A percentile compares a stretch with the other conserved stretches of the same genome.
These are phyloP conservation scores for Tortrix viridana DNA, from an alignment of 2,888 invertebrate species.

Conservation along the genomic window DNA sequence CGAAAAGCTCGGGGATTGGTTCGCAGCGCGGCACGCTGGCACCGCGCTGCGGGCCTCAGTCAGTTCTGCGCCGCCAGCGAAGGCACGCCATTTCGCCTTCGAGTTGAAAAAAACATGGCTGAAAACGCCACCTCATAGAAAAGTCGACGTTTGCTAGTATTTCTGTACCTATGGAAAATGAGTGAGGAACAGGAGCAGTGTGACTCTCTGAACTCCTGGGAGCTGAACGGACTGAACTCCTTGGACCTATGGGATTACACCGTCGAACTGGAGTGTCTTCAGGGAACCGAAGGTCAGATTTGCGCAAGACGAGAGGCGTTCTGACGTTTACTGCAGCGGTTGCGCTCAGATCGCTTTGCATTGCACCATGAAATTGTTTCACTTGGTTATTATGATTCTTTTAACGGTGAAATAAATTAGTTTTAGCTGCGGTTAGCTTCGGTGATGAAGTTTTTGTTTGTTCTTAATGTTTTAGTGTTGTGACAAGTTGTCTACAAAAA, in stretches of 20 bases:
- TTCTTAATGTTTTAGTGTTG: background rate
- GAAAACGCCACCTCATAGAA: constrained; percentile 54
- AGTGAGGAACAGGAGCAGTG: constrained; percentile 75
- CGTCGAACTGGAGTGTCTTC: constrained; percentile 91
- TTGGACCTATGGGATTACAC: constrained; percentile 94
- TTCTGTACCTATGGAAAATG: constrained; percentile 61
- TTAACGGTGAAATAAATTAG: constrained; percentile 27
- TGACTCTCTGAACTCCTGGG: constrained; percentile 80
- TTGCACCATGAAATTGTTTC: constrained; percentile 63
- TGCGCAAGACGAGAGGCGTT: constrained; percentile 67
- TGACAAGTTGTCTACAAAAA: background rate
- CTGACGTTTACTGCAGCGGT: constrained; percentile 31
- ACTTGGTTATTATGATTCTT: constrained; percentile 48
- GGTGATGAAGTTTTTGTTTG: background rate
- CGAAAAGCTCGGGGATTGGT: constrained; percentile 75
- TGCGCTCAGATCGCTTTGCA: constrained; percentile 53
- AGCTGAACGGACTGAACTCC: constrained; percentile 86
- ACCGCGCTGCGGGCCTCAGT: constrained; percentile 53
- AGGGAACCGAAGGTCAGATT: constrained; percentile 89
- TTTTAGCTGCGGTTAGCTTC: constrained; percentile 10
- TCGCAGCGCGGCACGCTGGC: constrained; percentile 62
- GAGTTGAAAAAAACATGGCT: constrained; percentile 61
- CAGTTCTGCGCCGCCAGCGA: constrained; percentile 60
- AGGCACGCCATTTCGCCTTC: constrained; percentile 55
- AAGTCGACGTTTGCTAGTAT: constrained; percentile 45